Evolutionary conservation across 2,113 vertebrate species (phyloP).

Genomic region (Zeus faber): DNA sequence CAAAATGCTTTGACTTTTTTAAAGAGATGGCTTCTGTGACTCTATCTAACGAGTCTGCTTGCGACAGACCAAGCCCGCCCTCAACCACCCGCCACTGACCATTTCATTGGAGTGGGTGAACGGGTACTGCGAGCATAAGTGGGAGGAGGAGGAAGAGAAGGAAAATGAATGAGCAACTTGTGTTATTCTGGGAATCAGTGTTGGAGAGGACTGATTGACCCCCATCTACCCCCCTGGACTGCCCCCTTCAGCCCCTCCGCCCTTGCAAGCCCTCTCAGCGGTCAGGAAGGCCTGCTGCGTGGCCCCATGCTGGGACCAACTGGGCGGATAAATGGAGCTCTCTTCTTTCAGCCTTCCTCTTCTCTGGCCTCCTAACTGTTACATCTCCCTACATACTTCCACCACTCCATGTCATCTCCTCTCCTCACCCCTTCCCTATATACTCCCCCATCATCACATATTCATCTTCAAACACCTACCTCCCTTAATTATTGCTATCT

Average conservation of each 20-base stretch:
- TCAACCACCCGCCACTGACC: constrained; percentile 40
- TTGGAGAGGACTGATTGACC: constrained; percentile 19
- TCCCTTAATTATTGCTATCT: no score
- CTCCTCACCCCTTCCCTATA: neutral
- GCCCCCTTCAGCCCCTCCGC: constrained; percentile 20
- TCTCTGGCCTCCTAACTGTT: neutral
- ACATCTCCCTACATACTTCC: no score
- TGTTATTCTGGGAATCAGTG: constrained; percentile 40
- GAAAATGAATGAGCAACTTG: constrained; percentile 32
- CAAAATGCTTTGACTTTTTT: constrained; percentile 8
- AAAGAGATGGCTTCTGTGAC: constrained; percentile 18
- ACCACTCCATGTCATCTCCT: neutral
- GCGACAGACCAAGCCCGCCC: constrained; percentile 12
- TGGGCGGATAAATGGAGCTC: constrained; percentile 19
- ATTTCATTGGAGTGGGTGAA: constrained; percentile 33
- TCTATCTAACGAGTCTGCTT: neutral
- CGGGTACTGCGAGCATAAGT: constrained; percentile 14
- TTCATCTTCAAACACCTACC: no score
- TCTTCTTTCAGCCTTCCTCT: constrained; percentile 8
- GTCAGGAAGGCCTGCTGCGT: constrained; percentile 1
- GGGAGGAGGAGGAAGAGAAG: constrained; percentile 9
- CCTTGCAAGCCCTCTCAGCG: constrained; percentile 16
- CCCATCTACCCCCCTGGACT: constrained; percentile 31
- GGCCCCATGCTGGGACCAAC: constrained; percentile 12
- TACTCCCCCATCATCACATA: constrained; percentile 4